Evolutionary conservation across 2,888 invertebrate species (phyloP).

Genomic region (Myopa testacea): DNA sequence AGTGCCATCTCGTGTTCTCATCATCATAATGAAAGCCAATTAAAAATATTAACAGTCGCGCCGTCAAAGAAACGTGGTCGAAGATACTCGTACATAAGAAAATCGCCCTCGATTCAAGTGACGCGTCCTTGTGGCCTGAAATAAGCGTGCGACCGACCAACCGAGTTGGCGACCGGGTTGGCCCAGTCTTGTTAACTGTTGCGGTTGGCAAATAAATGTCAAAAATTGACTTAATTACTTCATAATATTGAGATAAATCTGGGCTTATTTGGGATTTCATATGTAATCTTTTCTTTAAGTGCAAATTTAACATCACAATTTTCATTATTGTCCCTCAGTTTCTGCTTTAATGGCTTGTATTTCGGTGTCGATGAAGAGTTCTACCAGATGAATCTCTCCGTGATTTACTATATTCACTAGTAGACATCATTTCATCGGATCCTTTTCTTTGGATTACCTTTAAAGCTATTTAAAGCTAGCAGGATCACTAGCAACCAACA

Average conservation of each 20-base stretch:
- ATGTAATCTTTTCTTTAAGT: no score
- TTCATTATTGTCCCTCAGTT: no score
- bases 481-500: conserved; percentile 17
- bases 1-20: conserved; percentile 7
- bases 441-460: no score
- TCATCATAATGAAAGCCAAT: conserved; percentile 23
- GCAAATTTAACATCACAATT: no score
- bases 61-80: neutral
- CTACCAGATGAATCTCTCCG: no score
- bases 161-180: neutral
- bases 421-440: no score
- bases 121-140: neutral
- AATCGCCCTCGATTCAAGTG: neutral
- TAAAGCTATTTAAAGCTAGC: conserved; percentile 19
- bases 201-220: conserved; percentile 15
- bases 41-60: conserved; percentile 24
- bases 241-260: neutral
- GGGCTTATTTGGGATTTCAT: no score
- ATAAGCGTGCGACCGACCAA: neutral
- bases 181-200: neutral
- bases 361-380: no score
- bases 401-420: no score
- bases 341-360: no score
- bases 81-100: no score
- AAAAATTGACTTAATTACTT: neutral